These are phyloP conservation scores for Nephrotoma flavescens DNA, from an alignment of 2,888 invertebrate species.

Conservation along the genomic window DNA sequence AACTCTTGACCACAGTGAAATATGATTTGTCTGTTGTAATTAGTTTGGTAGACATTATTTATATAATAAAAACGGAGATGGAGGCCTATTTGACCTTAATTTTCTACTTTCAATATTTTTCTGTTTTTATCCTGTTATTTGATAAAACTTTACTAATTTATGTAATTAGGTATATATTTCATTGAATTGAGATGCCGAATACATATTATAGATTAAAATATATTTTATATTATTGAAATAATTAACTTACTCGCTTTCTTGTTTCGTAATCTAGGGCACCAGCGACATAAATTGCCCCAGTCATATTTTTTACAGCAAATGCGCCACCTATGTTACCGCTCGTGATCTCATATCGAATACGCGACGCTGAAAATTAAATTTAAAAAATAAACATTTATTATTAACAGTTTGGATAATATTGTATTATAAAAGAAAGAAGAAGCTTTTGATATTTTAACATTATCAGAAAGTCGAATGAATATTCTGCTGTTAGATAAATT, in stretches of 20 bases:
- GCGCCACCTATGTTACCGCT: slow-evolving; percentile 98
- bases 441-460: too few relatives aligned
- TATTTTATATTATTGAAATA: background rate
- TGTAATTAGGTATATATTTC: background rate
- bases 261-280: slow-evolving; percentile 95
- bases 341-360: slow-evolving; percentile 98
- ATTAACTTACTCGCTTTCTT: slow-evolving; percentile 72
- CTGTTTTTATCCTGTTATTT: background rate
- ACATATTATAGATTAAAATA: background rate
- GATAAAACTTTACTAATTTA: background rate
- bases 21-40: background rate
- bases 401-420: background rate
- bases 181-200: background rate
- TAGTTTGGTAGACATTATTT: background rate
- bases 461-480: background rate
- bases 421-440: background rate
- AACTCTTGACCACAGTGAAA: background rate
- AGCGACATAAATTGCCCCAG: slow-evolving; percentile 95
- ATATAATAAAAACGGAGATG: background rate
- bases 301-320: slow-evolving; percentile 96
- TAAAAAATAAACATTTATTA: slow-evolving; percentile 13
- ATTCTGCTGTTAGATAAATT: background rate
- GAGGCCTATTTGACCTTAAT: background rate
- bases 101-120: background rate
- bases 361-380: slow-evolving; percentile 59